These are phyloP conservation scores for Schrankia costaestrigalis DNA, from an alignment of 2,888 invertebrate genomes.

Conservation along the genomic window DNA sequence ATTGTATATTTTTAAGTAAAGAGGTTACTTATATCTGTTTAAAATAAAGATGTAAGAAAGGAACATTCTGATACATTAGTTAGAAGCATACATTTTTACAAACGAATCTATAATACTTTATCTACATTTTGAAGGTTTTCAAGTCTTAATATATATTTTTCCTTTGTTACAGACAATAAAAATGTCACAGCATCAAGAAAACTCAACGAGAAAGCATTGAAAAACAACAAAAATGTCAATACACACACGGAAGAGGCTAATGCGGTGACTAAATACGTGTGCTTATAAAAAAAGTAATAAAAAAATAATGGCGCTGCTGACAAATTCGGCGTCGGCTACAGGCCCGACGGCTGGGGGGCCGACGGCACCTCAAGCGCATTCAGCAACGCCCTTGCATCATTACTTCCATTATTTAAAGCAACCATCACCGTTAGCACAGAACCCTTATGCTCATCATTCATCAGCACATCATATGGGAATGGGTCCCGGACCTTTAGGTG, in stretches of 20 bases:
- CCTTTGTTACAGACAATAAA: constrained; percentile 22
- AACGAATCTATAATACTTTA: too few species aligned
- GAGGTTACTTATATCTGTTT: too few species aligned
- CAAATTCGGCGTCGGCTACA: constrained; percentile 63
- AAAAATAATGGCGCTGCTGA: constrained; percentile 67
- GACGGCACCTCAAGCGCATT: constrained; percentile 67
- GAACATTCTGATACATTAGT: too few species aligned
- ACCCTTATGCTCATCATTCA: constrained; percentile 71
- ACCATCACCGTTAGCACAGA: constrained; percentile 74
- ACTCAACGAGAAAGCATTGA: constrained; percentile 23
- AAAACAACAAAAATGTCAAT: constrained; percentile 43
- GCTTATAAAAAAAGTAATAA: constrained; percentile 24
- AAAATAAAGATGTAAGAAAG: too few species aligned
- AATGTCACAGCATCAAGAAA: constrained; percentile 19
- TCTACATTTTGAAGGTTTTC: too few species aligned
- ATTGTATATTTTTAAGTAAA: too few species aligned
- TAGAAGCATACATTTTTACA: too few species aligned
- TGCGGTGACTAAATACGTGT: constrained; percentile 62
- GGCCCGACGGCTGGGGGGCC: constrained; percentile 63
- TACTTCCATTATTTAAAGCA: constrained; percentile 81
- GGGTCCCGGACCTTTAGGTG: constrained; percentile 77
- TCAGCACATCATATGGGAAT: constrained; percentile 78
- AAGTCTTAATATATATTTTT: background rate
- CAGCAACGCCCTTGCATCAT: constrained; percentile 78
- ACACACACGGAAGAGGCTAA: constrained; percentile 55